Conservation (phyloP, 2,797 vertebrate genomes). For the Fundulus diaphanus region DNA sequence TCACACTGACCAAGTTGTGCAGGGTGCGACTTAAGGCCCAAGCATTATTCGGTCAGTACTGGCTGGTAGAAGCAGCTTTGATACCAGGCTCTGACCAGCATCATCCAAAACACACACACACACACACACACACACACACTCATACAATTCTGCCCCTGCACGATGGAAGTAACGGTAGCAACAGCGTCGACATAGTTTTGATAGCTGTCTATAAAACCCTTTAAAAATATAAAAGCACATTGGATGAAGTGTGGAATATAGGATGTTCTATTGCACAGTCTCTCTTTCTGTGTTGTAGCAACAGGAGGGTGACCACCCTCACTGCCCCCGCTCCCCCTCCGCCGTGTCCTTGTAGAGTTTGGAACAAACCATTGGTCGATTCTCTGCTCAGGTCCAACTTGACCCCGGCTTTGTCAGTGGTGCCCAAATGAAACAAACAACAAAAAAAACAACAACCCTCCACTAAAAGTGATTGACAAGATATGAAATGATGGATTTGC, state of each 20-base stretch:
- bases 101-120: conserved; percentile 25
- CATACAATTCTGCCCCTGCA: conserved; percentile 43
- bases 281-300: conserved; percentile 66
- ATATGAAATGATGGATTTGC: conserved; percentile 56
- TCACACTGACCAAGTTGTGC: conserved; percentile 66
- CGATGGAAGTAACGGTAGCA: conserved; percentile 49
- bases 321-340: background rate
- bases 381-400: conserved; percentile 65
- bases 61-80: conserved; percentile 51
- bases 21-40: conserved; percentile 48
- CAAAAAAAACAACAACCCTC: background rate
- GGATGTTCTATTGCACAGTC: conserved; percentile 86
- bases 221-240: conserved; percentile 77
- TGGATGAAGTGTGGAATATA: conserved; percentile 81
- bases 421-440: conserved; percentile 52
- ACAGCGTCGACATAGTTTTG: conserved; percentile 43
- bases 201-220: conserved; percentile 64
- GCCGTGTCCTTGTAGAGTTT: conserved; percentile 15
- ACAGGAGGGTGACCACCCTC: conserved; percentile 3
- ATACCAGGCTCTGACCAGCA: conserved; percentile 53
- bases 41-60: conserved; percentile 19
- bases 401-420: conserved; percentile 71
- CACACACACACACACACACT: conserved; percentile 17
- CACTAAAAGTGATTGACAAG: conserved; percentile 40
- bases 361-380: conserved; percentile 78